These are phyloP conservation scores for Megaceryle alcyon DNA, from an alignment of 2,797 vertebrate species.

Conservation along the genomic window DNA sequence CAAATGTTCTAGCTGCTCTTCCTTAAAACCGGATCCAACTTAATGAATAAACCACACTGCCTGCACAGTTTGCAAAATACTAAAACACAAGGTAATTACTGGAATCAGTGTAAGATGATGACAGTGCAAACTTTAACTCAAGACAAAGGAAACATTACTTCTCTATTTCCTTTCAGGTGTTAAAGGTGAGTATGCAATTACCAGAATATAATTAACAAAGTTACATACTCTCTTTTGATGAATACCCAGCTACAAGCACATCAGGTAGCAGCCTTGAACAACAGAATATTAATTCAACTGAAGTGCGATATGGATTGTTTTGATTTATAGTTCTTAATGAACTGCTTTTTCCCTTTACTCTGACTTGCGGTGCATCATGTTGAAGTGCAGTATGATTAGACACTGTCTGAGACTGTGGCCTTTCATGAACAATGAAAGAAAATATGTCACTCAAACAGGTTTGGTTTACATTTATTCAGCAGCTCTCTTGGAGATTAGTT, in stretches of 20 bases:
- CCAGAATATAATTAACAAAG: slow-evolving; percentile 55
- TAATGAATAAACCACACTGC: not conserved
- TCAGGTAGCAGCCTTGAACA: not conserved
- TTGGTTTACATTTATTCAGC: not conserved
- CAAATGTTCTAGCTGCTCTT: not conserved
- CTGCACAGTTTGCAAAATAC: not conserved
- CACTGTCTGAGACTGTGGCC: not conserved
- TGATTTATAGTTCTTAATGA: slow-evolving; percentile 36
- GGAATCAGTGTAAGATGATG: not conserved
- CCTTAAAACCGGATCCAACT: not conserved
- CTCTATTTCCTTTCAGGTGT: not conserved
- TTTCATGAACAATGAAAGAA: slow-evolving; percentile 20
- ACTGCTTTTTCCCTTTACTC: not conserved
- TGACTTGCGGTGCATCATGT: not conserved
- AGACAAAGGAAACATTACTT: slow-evolving; percentile 35
- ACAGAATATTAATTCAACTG: slow-evolving; percentile 42
- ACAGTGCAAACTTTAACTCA: not conserved
- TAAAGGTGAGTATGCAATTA: slow-evolving; percentile 56
- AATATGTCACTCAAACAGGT: not conserved
- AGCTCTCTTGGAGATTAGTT: not conserved
- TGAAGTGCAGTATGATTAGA: slow-evolving; percentile 51
- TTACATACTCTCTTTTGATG: slow-evolving; percentile 1
- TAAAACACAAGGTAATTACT: slow-evolving; percentile 33
- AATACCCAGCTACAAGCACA: not conserved
- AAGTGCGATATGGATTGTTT: not conserved